Evolutionary conservation across 2,797 vertebrate genomes (phyloP), one percentile per base, ranked within the genome.

Genomic region (Lemur catta): DNA sequence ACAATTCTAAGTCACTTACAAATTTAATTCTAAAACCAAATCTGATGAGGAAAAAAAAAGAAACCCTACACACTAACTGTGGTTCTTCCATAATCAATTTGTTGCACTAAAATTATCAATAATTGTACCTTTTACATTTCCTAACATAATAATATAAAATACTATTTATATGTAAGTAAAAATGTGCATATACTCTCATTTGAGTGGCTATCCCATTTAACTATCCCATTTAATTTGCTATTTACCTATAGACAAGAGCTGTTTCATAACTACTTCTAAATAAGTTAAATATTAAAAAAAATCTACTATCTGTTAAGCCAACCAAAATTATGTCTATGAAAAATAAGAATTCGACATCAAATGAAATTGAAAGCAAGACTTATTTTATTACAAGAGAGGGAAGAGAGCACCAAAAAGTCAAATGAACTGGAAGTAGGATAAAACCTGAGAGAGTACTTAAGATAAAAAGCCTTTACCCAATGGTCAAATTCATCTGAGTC

Each of bases 1-100:
- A 65, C 52, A 75, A 74, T 74, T 89, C 43, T 52, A 89, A 80
- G 9, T 87, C 38, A 74, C 6, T 92, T 7, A 65, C 8, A 90
- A 85, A 41, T 80, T 84, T 95, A 89, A 89, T 55, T 75, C 12
- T 76, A 87, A 79, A 89, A 55, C n/a, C 14, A 95, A 86, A 48
- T 63, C 41, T 78, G 9, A 72, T 82, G 26, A 41, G 20, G 35
- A 57, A 38, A 82, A 85, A 46, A 67, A 57, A 57, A 24, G 55
- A 28, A 84, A 6, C 12, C 48, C 6, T 84, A 28, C 1, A 1
- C 59, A 63, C 86, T 20, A 61, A 55, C 7, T 9, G 1, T 28
- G 9, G 20, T 57, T 89, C 33, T 92, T 82, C 15, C 30, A 41
- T 22, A 90, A 48, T 93, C 38, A 57, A 17, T 38, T 52, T 84